Evolutionary conservation across 2,797 vertebrate genomes (phyloP), one percentile per base, ranked within the genome.

Genomic region (Lerista edwardsae): DNA sequence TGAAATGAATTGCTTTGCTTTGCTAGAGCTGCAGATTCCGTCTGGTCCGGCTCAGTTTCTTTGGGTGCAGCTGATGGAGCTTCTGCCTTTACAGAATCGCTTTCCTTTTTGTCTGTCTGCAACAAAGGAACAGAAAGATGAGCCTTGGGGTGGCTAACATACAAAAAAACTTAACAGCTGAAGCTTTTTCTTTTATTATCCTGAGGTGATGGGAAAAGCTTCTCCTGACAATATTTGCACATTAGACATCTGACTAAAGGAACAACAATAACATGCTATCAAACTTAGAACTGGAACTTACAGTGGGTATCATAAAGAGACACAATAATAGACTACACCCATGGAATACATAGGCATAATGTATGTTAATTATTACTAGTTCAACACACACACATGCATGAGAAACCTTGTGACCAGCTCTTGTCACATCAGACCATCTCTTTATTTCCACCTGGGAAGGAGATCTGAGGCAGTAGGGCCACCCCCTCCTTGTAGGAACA

Each of bases 61-160:
- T 69, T 69, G 61, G 61, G 21, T 65, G 29, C 36, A 41, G 21
- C 21, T 41, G 61, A 31, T 25, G 64, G 25, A 7, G 34, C 6
- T 75, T 80, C 4, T 14, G 19, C 29, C 34, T 65, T 74, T 31
- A 44, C 19, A 57, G 36, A 67, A 65, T 55, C 7, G 55, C 29
- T 27, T 75, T 36, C 44, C 34, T 23, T 79, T 67, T 67, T 75
- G 51, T 31, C 65, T 65, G 61, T 21, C 71, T 85, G 29, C 61
- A 85, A 47, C 12, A 67, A 34, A 85, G 34, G 34, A 83, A 79
- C 23, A 82, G 29, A 73, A 73, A 73, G 29, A 41, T 25, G 19
- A 25, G 9, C n/a, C 25, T 61, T 14, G 8, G 1, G 27, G 21
- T 67, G 44, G 9, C 64, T 51, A 79, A 34, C 9, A 67, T 78